Evolutionary conservation across 2,797 vertebrate species (phyloP).

Genomic region (Menidia menidia): DNA sequence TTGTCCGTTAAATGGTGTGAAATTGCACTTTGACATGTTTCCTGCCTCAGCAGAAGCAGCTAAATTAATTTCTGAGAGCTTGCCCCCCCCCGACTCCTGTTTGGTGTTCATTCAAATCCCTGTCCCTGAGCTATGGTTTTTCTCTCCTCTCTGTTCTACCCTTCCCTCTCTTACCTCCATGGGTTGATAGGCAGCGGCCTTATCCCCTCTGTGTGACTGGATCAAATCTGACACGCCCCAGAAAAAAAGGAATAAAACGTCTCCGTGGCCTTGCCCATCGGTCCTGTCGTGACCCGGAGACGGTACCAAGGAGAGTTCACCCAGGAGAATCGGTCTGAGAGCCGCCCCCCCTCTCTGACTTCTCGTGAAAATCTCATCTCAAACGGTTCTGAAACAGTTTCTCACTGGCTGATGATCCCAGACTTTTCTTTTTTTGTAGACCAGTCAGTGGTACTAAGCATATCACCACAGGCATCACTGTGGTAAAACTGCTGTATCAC

Average conservation of each 20-base stretch:
- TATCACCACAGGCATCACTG: too few relatives aligned
- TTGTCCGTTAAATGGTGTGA: not conserved
- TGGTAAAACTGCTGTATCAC: too few relatives aligned
- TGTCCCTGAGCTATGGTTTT: not conserved
- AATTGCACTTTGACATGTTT: not conserved
- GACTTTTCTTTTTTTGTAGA: too few relatives aligned
- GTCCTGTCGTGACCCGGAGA: constrained; percentile 45
- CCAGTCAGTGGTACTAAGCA: too few relatives aligned
- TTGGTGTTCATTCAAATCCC: not conserved
- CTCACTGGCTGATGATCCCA: too few relatives aligned
- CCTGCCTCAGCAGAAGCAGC: not conserved
- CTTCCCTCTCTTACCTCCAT: not conserved
- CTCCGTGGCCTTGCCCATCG: constrained; percentile 54
- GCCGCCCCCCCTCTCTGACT: too few relatives aligned
- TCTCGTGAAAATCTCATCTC: too few relatives aligned
- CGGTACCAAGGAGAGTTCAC: constrained; percentile 25
- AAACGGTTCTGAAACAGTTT: too few relatives aligned
- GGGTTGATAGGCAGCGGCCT: constrained; percentile 12
- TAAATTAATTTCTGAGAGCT: not conserved
- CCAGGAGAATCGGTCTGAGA: too few relatives aligned
- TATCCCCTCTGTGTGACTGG: constrained; percentile 36
- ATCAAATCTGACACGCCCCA: constrained; percentile 63
- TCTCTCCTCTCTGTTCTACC: not conserved
- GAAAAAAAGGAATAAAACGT: constrained; percentile 18
- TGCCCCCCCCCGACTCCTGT: too few relatives aligned